These are phyloP conservation scores for Lithophane leautieri DNA, from an alignment of 2,888 invertebrate species.

Conservation along the genomic window DNA sequence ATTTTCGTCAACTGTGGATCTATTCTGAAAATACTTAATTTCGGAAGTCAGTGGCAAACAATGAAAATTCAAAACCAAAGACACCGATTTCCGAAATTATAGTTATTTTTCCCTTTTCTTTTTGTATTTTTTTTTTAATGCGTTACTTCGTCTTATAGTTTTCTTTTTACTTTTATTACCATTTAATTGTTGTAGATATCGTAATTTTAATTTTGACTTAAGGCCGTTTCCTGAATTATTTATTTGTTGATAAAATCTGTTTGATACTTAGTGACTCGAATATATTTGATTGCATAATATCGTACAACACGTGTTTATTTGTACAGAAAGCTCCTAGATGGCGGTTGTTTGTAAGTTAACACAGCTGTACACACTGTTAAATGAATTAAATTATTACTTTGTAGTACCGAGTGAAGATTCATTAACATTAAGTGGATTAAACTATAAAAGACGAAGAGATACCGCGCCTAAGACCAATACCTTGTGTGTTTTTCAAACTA, in stretches of 20 bases:
- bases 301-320: not conserved
- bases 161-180: not conserved
- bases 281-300: not conserved
- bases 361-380: constrained; percentile 31
- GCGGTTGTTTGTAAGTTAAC: constrained; percentile 26
- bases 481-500: constrained; percentile 15
- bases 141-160: too few relatives aligned
- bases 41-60: too few relatives aligned
- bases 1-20: too few relatives aligned
- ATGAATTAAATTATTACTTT: constrained; percentile 54
- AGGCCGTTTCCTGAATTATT: not conserved
- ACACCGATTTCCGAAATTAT: too few relatives aligned
- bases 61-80: too few relatives aligned
- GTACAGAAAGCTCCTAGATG: not conserved
- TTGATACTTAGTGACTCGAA: not conserved
- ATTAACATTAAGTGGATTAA: constrained; percentile 49
- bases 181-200: not conserved
- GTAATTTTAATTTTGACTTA: not conserved
- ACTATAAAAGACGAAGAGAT: constrained; percentile 29
- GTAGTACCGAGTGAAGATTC: constrained; percentile 39
- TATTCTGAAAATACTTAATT: too few relatives aligned
- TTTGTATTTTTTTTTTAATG: too few relatives aligned
- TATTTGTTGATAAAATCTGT: constrained; percentile 1
- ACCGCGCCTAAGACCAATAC: constrained; percentile 4
- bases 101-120: too few relatives aligned